Base-by-base conservation (phyloP, 1,140 invertebrate species). In the Geopemphigus sp. region DNA sequence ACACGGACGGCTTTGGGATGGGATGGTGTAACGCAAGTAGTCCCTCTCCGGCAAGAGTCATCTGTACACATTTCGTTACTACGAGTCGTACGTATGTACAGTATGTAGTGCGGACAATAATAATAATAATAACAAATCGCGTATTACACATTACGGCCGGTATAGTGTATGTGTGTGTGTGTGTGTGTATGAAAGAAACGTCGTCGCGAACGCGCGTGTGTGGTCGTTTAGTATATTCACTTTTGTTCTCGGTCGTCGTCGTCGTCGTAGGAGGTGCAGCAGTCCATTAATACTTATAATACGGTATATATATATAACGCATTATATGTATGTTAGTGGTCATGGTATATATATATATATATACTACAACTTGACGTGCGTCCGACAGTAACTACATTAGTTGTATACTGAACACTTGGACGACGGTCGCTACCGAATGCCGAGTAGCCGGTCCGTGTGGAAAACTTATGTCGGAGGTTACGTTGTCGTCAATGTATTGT, bases 401-500 rank as follows among this genome's bases (percentile, higher is more conserved):
- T n/a, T n/a, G n/a, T n/a, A n/a, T n/a, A n/a, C n/a, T n/a, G n/a
- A n/a, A n/a, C 29, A 17, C 17, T 39, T 19, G 29, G 61, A 39
- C 29, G 61, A 64, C 61, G 11, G 61, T 32, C 61, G 61, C 61
- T 64, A 64, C 61, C 61, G 61, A 64, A 64, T 64, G 32, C 61
- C 61, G 29, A 32, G 61, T 64, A 64, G 61, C 29, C 10, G 61
- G 29, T 64, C 61, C 61, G 12, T 29, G 19, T 59, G 26, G 22
- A n/a, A 15, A 59, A 59, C 24, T 24, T 6, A 19, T 63, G n/a
- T n/a, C 26, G 59, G 59, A 14, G 14, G 15, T 24, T 63, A 15
- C 59, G 10, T 19, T 64, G 61, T 64, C 29, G 29, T 64, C 61
- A 29, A 64, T 19, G 12, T 39, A n/a, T 39, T 64, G n/a, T 64